Conservation (phyloP, 2,888 invertebrate species). For the Megaustenia siamemsis region DNA sequence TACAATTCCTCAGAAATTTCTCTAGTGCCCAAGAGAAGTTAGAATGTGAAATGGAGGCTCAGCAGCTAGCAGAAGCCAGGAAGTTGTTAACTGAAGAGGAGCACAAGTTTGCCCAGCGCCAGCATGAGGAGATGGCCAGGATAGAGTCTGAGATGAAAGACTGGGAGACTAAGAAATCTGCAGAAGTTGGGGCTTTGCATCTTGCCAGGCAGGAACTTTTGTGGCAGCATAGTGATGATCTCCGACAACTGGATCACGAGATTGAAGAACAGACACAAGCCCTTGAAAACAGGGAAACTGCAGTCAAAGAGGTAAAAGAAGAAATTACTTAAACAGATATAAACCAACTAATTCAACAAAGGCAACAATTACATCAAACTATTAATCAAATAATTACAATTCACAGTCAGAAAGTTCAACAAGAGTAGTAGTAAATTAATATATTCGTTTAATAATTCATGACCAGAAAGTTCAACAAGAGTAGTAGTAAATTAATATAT, state of each 20-base stretch:
- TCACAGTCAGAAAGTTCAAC: too few relatives aligned
- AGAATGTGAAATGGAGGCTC: slow-evolving; percentile 61
- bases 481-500: too few relatives aligned
- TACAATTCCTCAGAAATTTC: slow-evolving; percentile 5
- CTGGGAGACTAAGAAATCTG: slow-evolving; percentile 82
- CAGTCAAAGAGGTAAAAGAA: slow-evolving; percentile 31
- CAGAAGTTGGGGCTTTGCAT: slow-evolving; percentile 13
- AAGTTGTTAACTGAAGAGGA: slow-evolving; percentile 67
- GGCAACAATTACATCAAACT: too few relatives aligned
- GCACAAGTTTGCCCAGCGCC: slow-evolving; percentile 64
- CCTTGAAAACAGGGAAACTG: slow-evolving; percentile 22
- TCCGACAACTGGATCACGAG: slow-evolving; percentile 42
- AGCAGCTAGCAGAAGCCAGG: slow-evolving; percentile 66
- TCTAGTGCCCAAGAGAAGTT: slow-evolving; percentile 60
- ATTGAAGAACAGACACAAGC: slow-evolving; percentile 19
- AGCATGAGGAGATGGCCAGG: slow-evolving; percentile 67
- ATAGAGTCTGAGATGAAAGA: slow-evolving; percentile 74
- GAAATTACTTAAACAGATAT: too few relatives aligned
- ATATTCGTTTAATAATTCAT: too few relatives aligned
- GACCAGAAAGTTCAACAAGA: too few relatives aligned
- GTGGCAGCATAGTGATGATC: slow-evolving; percentile 48
- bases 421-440: too few relatives aligned
- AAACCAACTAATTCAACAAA: too few relatives aligned
- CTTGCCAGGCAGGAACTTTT: slow-evolving; percentile 34
- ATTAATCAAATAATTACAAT: too few relatives aligned